Conservation (phyloP, 2,888 invertebrate species). For the Lingula anatina region DNA sequence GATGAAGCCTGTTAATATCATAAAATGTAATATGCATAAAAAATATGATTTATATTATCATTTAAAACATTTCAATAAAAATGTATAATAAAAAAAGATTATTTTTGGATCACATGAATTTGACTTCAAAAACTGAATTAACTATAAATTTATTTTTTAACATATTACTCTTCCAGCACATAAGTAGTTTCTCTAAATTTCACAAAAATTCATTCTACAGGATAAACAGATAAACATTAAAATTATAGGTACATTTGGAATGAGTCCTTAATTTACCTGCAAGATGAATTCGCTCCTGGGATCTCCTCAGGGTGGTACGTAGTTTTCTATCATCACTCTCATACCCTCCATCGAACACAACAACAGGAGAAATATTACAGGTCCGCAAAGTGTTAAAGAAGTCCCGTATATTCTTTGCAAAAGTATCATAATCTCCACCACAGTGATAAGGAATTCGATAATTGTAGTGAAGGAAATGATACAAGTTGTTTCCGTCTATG, state of each 20-base stretch:
- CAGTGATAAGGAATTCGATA: slow-evolving; percentile 28
- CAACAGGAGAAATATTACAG: slow-evolving; percentile 37
- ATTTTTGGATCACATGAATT: neutral
- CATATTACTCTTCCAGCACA: no score
- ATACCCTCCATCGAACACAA: slow-evolving; percentile 50
- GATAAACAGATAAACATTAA: no score
- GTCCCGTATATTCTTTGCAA: slow-evolving; percentile 19
- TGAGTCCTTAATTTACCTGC: no score
- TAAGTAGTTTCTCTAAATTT: no score
- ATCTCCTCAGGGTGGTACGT: slow-evolving; percentile 30
- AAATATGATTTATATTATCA: no score
- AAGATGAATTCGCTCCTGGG: slow-evolving; percentile 26
- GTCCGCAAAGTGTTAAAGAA: slow-evolving; percentile 28
- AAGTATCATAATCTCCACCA: slow-evolving; percentile 50
- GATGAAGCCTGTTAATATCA: no score
- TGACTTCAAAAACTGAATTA: slow-evolving; percentile 4
- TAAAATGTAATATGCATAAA: no score
- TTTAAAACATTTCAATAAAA: no score
- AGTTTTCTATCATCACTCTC: slow-evolving; percentile 42
- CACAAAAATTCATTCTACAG: no score
- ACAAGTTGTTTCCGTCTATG: slow-evolving; percentile 50
- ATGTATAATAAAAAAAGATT: no score
- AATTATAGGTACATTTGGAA: no score
- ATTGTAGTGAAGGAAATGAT: slow-evolving; percentile 39
- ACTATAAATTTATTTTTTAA: no score